A percentile compares a stretch with the other conserved stretches of the same genome.
phyloP scores from a whole-genome alignment of 2,888 invertebrate species.

The Leptopilina syphax region DNA sequence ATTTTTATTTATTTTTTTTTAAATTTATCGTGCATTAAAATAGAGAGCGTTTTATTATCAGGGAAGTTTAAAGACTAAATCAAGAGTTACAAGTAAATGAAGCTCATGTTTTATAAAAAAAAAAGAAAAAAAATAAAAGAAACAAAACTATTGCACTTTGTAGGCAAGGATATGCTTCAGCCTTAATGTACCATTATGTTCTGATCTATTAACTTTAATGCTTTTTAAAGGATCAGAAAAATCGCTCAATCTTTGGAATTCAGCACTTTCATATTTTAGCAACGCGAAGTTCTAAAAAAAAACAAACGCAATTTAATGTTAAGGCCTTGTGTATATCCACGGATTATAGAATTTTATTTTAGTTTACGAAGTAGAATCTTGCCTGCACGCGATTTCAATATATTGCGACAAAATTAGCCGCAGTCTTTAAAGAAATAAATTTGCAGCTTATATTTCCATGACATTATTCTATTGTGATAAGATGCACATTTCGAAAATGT shows the following conservation, averaged over 20 bases:
- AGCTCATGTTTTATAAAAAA: conserved; percentile 26
- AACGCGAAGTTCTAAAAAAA: conserved; percentile 36
- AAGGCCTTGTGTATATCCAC: conserved; percentile 32
- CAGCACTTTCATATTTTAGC: conserved; percentile 28
- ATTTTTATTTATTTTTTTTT: background rate
- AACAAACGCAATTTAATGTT: conserved; percentile 7
- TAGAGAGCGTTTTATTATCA: conserved; percentile 24
- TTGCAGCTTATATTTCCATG: conserved; percentile 31
- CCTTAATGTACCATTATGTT: conserved; percentile 35
- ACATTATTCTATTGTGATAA: conserved; percentile 34
- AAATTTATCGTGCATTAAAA: conserved; percentile 38
- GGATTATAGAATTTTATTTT: conserved; percentile 31
- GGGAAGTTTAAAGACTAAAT: conserved; percentile 40
- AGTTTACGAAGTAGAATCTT: conserved; percentile 39
- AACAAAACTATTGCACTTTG: conserved; percentile 26
- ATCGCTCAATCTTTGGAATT: conserved; percentile 39
- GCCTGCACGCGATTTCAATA: conserved; percentile 25
- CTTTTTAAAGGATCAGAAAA: conserved; percentile 33
- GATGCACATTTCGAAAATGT: conserved; percentile 24
- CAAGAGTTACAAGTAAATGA: conserved; percentile 28
- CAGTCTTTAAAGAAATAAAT: conserved; percentile 20
- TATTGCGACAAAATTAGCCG: conserved; percentile 3
- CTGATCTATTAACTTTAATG: conserved; percentile 36
- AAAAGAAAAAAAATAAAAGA: background rate
- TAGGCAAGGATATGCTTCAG: conserved; percentile 38